These are phyloP conservation scores for Lasius platythorax DNA, from an alignment of 2,888 invertebrate species.

Conservation along the genomic window DNA sequence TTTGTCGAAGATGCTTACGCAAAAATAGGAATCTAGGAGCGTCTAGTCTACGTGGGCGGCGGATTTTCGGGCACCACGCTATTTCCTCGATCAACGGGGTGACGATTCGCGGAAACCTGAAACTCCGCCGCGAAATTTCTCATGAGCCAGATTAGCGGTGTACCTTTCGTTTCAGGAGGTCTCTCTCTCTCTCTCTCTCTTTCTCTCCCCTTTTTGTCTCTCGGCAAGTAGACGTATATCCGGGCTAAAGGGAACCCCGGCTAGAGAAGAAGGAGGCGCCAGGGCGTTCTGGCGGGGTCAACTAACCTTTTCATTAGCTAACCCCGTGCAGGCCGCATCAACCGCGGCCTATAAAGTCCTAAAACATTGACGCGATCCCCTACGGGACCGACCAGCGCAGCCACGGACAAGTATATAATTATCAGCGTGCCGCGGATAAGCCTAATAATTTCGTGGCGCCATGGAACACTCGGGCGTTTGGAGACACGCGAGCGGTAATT, in stretches of 20 bases:
- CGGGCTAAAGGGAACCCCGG: conserved; percentile 46
- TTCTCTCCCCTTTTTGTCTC: conserved; percentile 32
- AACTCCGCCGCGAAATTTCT: conserved; percentile 64
- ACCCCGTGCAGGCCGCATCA: conserved; percentile 80
- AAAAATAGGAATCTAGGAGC: conserved; percentile 46
- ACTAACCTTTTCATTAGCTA: conserved; percentile 86
- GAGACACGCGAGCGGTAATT: conserved; percentile 85
- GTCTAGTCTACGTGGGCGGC: conserved; percentile 73
- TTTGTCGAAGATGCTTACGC: neutral
- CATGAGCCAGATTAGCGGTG: conserved; percentile 67
- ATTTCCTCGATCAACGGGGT: conserved; percentile 61
- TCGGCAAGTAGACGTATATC: conserved; percentile 51
- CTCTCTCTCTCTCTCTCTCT: neutral
- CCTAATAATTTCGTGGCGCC: conserved; percentile 86
- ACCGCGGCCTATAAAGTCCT: conserved; percentile 81
- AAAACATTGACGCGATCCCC: conserved; percentile 83
- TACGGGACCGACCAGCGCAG: conserved; percentile 65
- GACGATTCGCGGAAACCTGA: conserved; percentile 69
- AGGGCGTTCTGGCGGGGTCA: conserved; percentile 85
- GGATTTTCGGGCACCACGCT: conserved; percentile 40
- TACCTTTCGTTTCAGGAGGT: conserved; percentile 29
- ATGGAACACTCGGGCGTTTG: conserved; percentile 80
- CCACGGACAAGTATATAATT: conserved; percentile 81
- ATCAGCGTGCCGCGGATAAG: conserved; percentile 83
- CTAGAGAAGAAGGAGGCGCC: conserved; percentile 83